Base-by-base conservation (phyloP, 2,888 invertebrate species). In the Papilio elwesi region DNA sequence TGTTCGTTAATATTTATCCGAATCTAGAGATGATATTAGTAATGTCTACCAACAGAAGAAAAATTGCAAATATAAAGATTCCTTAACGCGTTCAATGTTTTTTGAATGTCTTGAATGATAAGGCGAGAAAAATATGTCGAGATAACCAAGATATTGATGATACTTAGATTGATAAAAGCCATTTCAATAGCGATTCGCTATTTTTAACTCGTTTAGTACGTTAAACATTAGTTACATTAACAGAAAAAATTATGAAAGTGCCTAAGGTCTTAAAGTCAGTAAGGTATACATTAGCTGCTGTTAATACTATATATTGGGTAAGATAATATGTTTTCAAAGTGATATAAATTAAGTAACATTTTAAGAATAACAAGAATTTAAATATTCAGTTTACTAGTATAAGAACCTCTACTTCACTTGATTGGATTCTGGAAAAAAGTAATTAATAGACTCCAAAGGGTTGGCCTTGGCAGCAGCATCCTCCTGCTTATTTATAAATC, bases 221-320 rank as follows among this genome's bases (percentile, higher is more conserved):
- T 76, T 43, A 62, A n/a, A 59, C 36, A 57, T 57, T 1, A 38
- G 9, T 62, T 38, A 38, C 9, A n/a, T 59, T 62, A 36, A 43
- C 13, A 43, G 43, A 5, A n/a, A 9, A 3, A 9, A 10, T 15
- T 43, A 94, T 87, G 89, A 95, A 77, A 93, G 92, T 92, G 89
- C 95, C 90, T 88, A 88, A 85, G 68, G 75, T 86, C 72, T 80
- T 93, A 1, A 92, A 90, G 78, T 92, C 92, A 47, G 89, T 97
- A 82, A 96, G 96, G 84, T 97, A 96, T 89, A 94, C 95, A 62
- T 94, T 97, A 80, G 96, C 96, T 82, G 93, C 94, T 67, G 96
- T 97, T 81, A 97, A 97, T 89, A 91, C 96, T 76, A 82, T 96
- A 66, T 96, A 97, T 92, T 94, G 97, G 95, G 97, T 97, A 89